Evolutionary conservation across 2,113 vertebrate species (phyloP).

Genomic region (Typhlomys cinereus): DNA sequence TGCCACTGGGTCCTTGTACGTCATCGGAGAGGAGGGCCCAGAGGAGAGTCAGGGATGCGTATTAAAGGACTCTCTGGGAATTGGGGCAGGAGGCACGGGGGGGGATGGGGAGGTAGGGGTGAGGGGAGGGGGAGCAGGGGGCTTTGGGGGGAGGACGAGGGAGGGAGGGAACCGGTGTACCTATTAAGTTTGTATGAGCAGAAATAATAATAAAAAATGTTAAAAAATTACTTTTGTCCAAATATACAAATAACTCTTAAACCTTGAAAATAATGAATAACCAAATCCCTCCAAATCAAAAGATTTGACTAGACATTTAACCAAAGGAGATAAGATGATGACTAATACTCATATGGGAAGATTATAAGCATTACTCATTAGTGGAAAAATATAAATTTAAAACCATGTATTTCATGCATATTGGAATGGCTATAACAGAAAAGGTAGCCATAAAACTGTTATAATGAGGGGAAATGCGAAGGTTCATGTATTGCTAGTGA

Average conservation of each 20-base stretch:
- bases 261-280: neutral
- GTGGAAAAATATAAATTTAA: neutral
- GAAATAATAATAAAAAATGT: conserved; percentile 17
- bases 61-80: too few relatives aligned
- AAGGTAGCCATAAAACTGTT: neutral
- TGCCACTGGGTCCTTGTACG: too few relatives aligned
- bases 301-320: neutral
- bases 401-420: neutral
- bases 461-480: neutral
- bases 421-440: conserved; percentile 9
- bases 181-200: too few relatives aligned
- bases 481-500: neutral
- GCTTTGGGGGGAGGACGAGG: too few relatives aligned
- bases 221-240: neutral
- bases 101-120: too few relatives aligned
- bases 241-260: neutral
- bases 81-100: too few relatives aligned
- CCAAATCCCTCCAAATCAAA: neutral
- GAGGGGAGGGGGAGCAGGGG: too few relatives aligned
- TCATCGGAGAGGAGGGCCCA: too few relatives aligned
- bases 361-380: neutral
- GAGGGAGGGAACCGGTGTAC: too few relatives aligned
- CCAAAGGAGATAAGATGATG: neutral
- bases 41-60: too few relatives aligned
- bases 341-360: neutral